A percentile compares a stretch with the other conserved stretches of the same genome.
Evolutionary conservation across 2,113 vertebrate genomes (phyloP).

Genomic region (Dasyprocta punctata): DNA sequence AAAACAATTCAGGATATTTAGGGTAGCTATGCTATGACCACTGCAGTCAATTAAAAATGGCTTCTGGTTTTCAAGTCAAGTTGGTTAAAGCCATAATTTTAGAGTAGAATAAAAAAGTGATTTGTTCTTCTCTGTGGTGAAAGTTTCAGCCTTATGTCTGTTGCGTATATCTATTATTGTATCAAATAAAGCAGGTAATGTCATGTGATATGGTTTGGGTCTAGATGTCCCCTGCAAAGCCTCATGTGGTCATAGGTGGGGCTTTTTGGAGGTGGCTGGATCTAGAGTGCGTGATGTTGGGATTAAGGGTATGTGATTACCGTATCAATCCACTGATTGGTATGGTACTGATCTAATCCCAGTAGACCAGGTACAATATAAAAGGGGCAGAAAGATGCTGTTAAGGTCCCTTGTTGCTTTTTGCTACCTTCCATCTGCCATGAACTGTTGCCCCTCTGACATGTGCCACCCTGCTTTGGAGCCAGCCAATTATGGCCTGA

Average conservation of each 20-base stretch:
- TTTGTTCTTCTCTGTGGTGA: constrained; percentile 30
- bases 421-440: background rate
- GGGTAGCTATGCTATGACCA: background rate
- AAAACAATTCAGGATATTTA: background rate
- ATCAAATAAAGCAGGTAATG: background rate
- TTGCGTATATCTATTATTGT: background rate
- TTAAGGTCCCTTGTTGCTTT: background rate
- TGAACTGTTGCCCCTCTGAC: background rate
- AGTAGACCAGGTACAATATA: background rate
- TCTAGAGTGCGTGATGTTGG: background rate
- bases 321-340: too few relatives aligned
- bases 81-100: constrained; percentile 12
- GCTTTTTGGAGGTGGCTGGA: background rate
- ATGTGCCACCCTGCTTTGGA: background rate
- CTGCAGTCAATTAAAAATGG: background rate
- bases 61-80: constrained; percentile 49
- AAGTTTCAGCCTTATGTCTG: background rate
- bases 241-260: background rate
- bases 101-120: background rate
- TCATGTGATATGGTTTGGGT: background rate
- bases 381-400: background rate
- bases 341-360: background rate
- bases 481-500: background rate
- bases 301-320: background rate
- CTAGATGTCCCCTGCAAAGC: background rate